A percentile compares a stretch with the other conserved stretches of the same genome.
phyloP scores from a whole-genome alignment of 2,797 vertebrate genomes.

The Etheostoma perlongum region DNA sequence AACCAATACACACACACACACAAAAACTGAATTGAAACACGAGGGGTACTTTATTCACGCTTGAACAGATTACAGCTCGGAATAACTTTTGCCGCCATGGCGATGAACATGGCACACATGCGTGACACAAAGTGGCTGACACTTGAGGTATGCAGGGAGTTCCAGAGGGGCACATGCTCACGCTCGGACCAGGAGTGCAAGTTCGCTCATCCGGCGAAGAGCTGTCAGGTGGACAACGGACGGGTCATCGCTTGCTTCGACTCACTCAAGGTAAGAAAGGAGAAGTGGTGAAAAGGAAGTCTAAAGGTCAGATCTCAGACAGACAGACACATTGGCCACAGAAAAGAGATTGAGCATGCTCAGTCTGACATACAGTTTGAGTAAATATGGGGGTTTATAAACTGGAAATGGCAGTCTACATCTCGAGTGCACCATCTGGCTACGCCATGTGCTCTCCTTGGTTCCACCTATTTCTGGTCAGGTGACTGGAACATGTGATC shows the following conservation, averaged over 20 bases:
- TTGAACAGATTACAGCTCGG: constrained; percentile 50
- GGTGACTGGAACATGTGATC: constrained; percentile 73
- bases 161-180: constrained; percentile 97
- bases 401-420: constrained; percentile 40
- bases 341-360: constrained; percentile 21
- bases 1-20: constrained; percentile 22
- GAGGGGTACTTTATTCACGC: constrained; percentile 54
- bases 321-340: neutral
- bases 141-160: constrained; percentile 98
- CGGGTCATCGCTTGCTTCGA: constrained; percentile 99
- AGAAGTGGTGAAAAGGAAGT: constrained; percentile 26
- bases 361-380: constrained; percentile 38
- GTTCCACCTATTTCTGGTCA: constrained; percentile 76
- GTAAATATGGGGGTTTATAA: constrained; percentile 32
- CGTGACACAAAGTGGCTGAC: constrained; percentile 99
- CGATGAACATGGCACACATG: constrained; percentile 95
- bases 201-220: constrained; percentile 97
- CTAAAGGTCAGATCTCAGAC: constrained; percentile 20
- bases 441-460: constrained; percentile 71
- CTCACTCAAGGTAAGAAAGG: constrained; percentile 95
- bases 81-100: constrained; percentile 80
- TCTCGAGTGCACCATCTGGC: constrained; percentile 64
- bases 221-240: constrained; percentile 99
- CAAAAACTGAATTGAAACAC: constrained; percentile 65
- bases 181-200: constrained; percentile 98